Evolutionary conservation across 2,113 vertebrate genomes (phyloP).

Genomic region (Murina feae): DNA sequence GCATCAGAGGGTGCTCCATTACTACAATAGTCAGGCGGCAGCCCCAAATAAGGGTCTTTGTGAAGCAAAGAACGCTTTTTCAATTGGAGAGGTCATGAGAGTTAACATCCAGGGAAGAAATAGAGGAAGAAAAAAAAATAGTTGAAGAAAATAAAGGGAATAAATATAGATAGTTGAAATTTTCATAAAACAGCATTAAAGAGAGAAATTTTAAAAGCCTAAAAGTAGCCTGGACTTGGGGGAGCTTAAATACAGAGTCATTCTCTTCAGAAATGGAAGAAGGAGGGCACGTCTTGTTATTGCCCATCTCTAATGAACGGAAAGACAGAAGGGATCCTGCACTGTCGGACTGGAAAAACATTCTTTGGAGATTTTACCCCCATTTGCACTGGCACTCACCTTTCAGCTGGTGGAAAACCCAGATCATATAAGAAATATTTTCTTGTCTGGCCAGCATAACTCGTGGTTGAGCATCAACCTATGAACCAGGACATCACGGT

Average conservation of each 20-base stretch:
- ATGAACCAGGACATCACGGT: too few relatives aligned
- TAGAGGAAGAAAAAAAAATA: not conserved
- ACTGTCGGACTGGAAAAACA: too few relatives aligned
- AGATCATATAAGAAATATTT: not conserved
- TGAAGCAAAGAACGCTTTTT: not conserved
- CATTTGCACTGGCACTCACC: too few relatives aligned
- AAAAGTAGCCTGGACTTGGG: not conserved
- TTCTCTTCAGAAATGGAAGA: not conserved
- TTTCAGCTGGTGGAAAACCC: too few relatives aligned
- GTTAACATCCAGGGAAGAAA: not conserved
- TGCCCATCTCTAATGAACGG: not conserved
- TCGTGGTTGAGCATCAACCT: too few relatives aligned
- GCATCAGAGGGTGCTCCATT: not conserved
- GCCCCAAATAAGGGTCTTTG: not conserved
- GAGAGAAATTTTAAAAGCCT: not conserved
- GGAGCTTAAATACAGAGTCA: not conserved
- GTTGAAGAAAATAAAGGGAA: not conserved
- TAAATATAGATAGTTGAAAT: not conserved
- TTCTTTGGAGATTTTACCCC: too few relatives aligned
- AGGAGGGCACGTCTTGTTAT: not conserved
- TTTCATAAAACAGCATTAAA: not conserved
- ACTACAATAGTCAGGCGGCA: not conserved
- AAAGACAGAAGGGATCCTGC: not conserved
- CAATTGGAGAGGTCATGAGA: not conserved
- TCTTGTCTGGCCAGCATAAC: not conserved